Base-by-base conservation (phyloP, 1,140 invertebrate genomes). In the Caerostris extrusa region DNA sequence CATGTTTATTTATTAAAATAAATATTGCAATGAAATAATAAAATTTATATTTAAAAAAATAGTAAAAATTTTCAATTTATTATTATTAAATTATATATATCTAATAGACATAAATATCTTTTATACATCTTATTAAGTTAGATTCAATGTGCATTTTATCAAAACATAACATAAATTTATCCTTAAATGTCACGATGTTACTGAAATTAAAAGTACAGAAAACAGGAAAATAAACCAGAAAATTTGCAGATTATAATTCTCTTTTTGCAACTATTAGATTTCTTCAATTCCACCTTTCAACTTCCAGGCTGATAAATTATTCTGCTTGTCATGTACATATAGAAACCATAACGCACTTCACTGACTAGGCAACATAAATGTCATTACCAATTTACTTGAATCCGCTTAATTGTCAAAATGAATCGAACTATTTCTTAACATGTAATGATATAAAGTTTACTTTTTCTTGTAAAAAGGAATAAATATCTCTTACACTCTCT, bases 321-420 rank as follows among this genome's bases (percentile, higher is more conserved):
- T 50, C 19, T 50, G 34, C 19, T 77, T 12, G 69, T 0, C 69
- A 77, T 10, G 50, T 10, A 77, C 69, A 77, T 7, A 2, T 8
- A 19, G 67, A 69, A 69, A 34, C n/a, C 5, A 19, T 19, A 34
- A 69, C n/a, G 50, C 83, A 17, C 83, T 60, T 57, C 83, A 50
- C 17, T 34, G 83, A 86, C 56, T 19, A 87, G 61, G 34, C 58
- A 87, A 87, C n/a, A 64, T 7, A 87, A 61, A 87, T 64, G 19
- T 87, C 85, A 34, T 64, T 53, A 53, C 12, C 58, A 87, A 87
- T 87, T 61, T 14, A 87, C 19, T 61, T 10, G 34, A 53, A 87
- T 58, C 58, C 4, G 19, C 56, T 87, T 87, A 19, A 87, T 64
- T 87, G 57, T 64, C 85, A 87, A 60, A 61, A 64, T 50, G 85